phyloP scores from a whole-genome alignment of 2,113 vertebrate species.

The Sminthopsis crassicaudata region DNA sequence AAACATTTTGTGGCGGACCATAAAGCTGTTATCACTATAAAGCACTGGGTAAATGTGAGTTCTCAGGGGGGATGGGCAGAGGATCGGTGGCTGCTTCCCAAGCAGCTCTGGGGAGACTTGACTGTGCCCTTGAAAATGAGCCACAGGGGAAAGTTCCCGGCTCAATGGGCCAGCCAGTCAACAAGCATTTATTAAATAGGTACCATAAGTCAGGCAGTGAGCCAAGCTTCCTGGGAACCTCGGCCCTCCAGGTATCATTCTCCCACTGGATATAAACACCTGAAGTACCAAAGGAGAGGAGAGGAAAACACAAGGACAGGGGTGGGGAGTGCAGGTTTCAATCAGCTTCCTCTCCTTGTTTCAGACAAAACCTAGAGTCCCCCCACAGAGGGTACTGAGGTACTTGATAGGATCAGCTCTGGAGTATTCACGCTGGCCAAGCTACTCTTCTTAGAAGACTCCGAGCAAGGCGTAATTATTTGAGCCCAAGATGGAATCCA shows the following conservation, averaged over 20 bases:
- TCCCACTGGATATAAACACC: background rate
- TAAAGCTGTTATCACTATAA: background rate
- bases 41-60: background rate
- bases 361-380: background rate
- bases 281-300: background rate
- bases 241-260: background rate
- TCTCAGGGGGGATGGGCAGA: background rate
- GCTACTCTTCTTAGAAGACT: background rate
- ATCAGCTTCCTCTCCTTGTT: too few relatives aligned
- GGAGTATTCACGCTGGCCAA: background rate
- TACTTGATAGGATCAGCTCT: background rate
- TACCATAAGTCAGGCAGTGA: background rate
- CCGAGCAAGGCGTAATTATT: background rate
- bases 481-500: background rate
- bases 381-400: background rate
- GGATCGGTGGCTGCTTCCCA: too few relatives aligned
- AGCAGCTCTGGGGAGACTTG: background rate
- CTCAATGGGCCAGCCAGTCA: background rate
- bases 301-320: background rate
- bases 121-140: background rate
- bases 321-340: background rate
- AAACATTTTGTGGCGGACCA: background rate
- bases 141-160: background rate
- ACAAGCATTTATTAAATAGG: background rate
- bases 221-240: background rate